Conservation (phyloP, 2,797 vertebrate species). For the Enteromius anoplus region DNA sequence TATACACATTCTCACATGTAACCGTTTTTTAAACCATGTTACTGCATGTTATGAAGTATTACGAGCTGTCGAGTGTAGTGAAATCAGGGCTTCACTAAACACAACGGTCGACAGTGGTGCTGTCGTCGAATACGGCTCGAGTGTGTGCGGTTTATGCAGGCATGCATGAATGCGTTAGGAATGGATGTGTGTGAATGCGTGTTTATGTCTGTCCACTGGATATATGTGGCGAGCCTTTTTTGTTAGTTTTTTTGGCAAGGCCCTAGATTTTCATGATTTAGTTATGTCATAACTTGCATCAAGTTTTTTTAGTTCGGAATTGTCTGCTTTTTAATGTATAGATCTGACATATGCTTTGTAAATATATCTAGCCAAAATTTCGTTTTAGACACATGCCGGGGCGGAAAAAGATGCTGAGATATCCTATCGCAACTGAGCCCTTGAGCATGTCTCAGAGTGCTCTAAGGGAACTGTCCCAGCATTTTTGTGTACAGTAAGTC, state of each 20-base stretch:
- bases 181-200: slow-evolving; percentile 62
- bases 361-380: slow-evolving; percentile 83
- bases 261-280: slow-evolving; percentile 86
- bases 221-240: slow-evolving; percentile 50
- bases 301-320: slow-evolving; percentile 90
- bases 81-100: slow-evolving; percentile 49
- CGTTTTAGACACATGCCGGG: slow-evolving; percentile 75
- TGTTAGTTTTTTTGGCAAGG: slow-evolving; percentile 70
- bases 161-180: slow-evolving; percentile 39
- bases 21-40: slow-evolving; percentile 45
- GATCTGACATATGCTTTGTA: slow-evolving; percentile 95
- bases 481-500: not conserved
- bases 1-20: slow-evolving; percentile 40
- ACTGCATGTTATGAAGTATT: slow-evolving; percentile 56
- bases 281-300: slow-evolving; percentile 99
- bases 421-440: not conserved
- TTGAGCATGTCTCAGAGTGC: not conserved
- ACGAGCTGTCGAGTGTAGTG: slow-evolving; percentile 48
- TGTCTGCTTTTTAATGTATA: slow-evolving; percentile 86
- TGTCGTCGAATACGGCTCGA: slow-evolving; percentile 29
- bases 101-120: slow-evolving; percentile 27
- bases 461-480: not conserved
- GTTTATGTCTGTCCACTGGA: slow-evolving; percentile 63
- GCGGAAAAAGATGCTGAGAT: slow-evolving; percentile 61
- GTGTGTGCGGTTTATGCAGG: slow-evolving; percentile 40